Percentiles rank a stretch among this genome's conserved stretches.
These are phyloP conservation scores for Gambusia holbrooki DNA, from an alignment of 2,113 vertebrate species.

Conservation along the genomic window DNA sequence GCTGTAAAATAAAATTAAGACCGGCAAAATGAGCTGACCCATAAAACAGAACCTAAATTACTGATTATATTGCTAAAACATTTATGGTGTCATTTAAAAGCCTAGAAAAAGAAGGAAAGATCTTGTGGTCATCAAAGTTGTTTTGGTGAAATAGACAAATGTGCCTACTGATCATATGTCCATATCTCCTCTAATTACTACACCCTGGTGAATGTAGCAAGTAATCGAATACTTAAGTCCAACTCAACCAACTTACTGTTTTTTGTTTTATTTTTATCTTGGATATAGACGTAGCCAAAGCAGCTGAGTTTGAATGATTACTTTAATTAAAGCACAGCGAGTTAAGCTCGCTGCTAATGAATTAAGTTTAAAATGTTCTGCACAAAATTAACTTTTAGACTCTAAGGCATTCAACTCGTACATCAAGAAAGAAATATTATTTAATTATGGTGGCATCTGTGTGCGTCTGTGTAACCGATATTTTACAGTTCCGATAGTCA, in stretches of 20 bases:
- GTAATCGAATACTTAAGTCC: background rate
- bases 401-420: background rate
- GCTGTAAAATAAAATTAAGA: constrained; percentile 23
- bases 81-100: background rate
- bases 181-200: background rate
- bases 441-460: background rate
- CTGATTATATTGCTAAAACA: background rate
- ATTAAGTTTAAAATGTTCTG: constrained; percentile 9
- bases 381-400: background rate
- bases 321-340: constrained; percentile 17
- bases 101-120: background rate
- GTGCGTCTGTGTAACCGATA: background rate
- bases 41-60: background rate
- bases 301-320: constrained; percentile 18
- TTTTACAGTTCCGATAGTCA: background rate
- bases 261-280: background rate
- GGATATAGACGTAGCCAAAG: background rate
- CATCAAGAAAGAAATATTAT: background rate
- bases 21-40: constrained; percentile 37
- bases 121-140: background rate
- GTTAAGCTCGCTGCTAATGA: constrained; percentile 12
- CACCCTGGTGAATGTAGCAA: background rate
- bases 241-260: background rate
- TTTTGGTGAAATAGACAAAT: background rate
- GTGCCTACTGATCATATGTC: background rate